Percentiles rank a stretch among this genome's conserved stretches.
These are phyloP conservation scores for Drosophila monieri DNA, from an alignment of 2,888 invertebrate genomes.

Conservation along the genomic window DNA sequence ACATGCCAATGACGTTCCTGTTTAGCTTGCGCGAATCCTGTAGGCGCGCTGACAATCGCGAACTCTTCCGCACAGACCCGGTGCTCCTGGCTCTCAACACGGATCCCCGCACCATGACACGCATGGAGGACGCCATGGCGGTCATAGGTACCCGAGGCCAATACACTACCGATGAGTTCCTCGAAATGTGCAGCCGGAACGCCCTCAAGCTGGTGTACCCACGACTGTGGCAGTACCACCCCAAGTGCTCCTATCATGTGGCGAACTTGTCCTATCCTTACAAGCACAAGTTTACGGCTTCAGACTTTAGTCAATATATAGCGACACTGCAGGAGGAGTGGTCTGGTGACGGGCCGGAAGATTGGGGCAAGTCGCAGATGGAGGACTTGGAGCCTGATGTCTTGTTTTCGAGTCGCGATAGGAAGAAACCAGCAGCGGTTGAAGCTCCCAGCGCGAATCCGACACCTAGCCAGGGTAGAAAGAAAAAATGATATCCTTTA, in stretches of 20 bases:
- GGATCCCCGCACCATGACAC: background rate
- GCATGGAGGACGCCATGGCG: constrained; percentile 21
- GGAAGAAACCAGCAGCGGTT: background rate
- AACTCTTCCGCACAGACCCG: constrained; percentile 13
- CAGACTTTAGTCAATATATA: constrained; percentile 22
- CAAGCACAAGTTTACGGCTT: constrained; percentile 14
- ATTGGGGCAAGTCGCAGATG: background rate
- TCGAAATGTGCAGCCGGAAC: background rate
- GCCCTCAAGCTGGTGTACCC: constrained; percentile 2
- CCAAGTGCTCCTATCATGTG: constrained; percentile 40
- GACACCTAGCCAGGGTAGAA: no score
- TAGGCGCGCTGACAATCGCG: background rate
- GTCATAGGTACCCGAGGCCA: constrained; percentile 25
- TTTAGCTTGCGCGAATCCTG: constrained; percentile 12
- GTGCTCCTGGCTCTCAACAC: constrained; percentile 27
- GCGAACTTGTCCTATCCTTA: constrained; percentile 13
- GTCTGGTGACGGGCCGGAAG: background rate
- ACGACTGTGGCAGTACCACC: constrained; percentile 44
- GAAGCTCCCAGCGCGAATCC: no score
- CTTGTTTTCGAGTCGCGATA: background rate
- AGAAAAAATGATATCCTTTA: no score
- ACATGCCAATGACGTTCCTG: constrained; percentile 35
- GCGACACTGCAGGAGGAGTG: constrained; percentile 19
- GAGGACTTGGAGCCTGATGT: background rate
- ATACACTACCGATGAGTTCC: background rate